Evolutionary conservation across 1,140 invertebrate genomes (phyloP), one percentile per base, ranked within the genome.

Genomic region (Ooceraea biroi): DNA sequence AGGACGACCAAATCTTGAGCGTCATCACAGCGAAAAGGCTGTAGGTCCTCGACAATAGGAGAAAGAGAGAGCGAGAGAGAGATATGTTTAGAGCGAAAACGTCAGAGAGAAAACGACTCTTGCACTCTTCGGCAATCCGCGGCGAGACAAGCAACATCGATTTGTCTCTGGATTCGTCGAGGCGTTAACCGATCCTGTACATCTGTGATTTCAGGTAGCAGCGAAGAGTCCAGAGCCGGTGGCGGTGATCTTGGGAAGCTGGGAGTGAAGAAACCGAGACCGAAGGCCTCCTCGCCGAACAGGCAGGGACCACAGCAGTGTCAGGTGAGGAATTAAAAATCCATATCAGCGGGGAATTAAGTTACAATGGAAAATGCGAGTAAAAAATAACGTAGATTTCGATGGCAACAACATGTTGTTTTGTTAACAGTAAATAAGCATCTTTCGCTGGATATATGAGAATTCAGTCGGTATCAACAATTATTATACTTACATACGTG

Each of bases 271-370:
- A 97, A 97, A 91, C 95, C 96, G 85, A 95, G 96, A 83, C 96
- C 96, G 3, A 97, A 97, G 92, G 95, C 97, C 85, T 96, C 96
- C 36, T 97, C 97, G 46, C 97, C 97, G 27, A 97, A 97, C 91
- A 94, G 97, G 76, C 97, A 97, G 94, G 97, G 97, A 68, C 97
- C 97, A 66, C 97, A 97, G 90, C 96, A 97, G 91, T 97, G 97
- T 93, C 96, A 96, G 95, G 97, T 97, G 93, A 95, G 94, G 14
- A 17, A 36, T 69, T 12, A 8, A 72, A 41, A 17, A 44, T 3
- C 4, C 27, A 22, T 22, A 17, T 19, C 8, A 8, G 12, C n/a
- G 66, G 10, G 12, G 17, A 55, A 10, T 22, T 55, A 0, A 78
- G 27, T 68, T 30, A 22, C 22, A 41, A 11, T 27, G 10, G 0